phyloP scores from a whole-genome alignment of 2,888 invertebrate genomes.

The Pegoplata infirma region DNA sequence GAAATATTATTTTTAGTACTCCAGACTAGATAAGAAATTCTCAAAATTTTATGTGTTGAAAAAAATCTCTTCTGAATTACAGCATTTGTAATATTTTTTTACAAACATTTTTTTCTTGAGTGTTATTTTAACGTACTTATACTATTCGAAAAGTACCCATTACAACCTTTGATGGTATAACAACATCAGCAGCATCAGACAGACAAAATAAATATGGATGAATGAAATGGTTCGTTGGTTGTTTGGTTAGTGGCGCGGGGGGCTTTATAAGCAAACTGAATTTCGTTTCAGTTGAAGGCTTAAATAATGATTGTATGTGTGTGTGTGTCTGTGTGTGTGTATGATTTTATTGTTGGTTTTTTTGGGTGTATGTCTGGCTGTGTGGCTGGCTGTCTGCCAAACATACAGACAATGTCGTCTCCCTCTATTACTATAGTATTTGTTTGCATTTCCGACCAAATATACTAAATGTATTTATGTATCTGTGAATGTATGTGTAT shows the following conservation, averaged over 20 bases:
- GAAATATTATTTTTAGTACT: too few relatives aligned
- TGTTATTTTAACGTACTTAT: too few relatives aligned
- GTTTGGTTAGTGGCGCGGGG: slow-evolving; percentile 15
- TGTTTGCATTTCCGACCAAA: slow-evolving; percentile 51
- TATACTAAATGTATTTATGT: background rate
- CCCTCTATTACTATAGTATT: slow-evolving; percentile 31
- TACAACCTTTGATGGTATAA: slow-evolving; percentile 54
- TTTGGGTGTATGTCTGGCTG: slow-evolving; percentile 47
- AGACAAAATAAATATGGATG: slow-evolving; percentile 51
- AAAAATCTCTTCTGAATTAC: too few relatives aligned
- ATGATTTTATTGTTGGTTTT: slow-evolving; percentile 19
- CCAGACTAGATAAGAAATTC: too few relatives aligned
- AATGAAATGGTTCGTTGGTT: slow-evolving; percentile 38
- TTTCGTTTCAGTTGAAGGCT: slow-evolving; percentile 53
- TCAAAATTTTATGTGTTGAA: too few relatives aligned
- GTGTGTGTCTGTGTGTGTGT: slow-evolving; percentile 51
- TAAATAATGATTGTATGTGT: slow-evolving; percentile 56
- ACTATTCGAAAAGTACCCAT: slow-evolving; percentile 2
- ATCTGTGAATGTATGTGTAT: too few relatives aligned
- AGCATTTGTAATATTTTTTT: too few relatives aligned
- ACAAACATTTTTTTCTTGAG: too few relatives aligned
- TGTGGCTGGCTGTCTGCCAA: slow-evolving; percentile 52
- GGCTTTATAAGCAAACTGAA: slow-evolving; percentile 12
- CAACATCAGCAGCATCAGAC: slow-evolving; percentile 25
- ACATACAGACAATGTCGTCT: slow-evolving; percentile 38